Evolutionary conservation across 2,888 invertebrate species (phyloP).

Genomic region (Nomada lathburiana): DNA sequence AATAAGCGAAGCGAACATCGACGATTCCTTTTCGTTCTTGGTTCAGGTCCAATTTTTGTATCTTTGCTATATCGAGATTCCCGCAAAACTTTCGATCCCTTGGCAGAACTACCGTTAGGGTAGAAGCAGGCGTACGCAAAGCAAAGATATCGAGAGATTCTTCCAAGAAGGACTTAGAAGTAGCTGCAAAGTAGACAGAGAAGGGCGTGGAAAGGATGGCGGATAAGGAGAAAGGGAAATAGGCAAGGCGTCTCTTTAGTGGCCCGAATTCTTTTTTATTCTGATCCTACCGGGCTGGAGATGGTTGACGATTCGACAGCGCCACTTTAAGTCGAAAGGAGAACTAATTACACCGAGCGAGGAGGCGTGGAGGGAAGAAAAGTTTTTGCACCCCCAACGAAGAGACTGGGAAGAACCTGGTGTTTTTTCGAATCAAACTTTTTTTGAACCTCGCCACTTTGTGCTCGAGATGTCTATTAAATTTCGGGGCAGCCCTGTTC

Average conservation of each 20-base stretch:
- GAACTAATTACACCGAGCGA: slow-evolving; percentile 79
- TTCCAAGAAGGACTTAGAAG: slow-evolving; percentile 24
- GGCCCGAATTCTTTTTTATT: slow-evolving; percentile 73
- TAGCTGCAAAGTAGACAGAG: slow-evolving; percentile 5
- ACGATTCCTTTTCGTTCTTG: slow-evolving; percentile 19
- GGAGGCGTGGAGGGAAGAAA: slow-evolving; percentile 46
- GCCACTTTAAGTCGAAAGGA: slow-evolving; percentile 78
- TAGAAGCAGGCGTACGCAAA: slow-evolving; percentile 32
- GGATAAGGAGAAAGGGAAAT: slow-evolving; percentile 22
- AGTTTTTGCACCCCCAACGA: slow-evolving; percentile 74
- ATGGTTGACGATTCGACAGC: slow-evolving; percentile 48
- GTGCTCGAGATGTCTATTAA: slow-evolving; percentile 30
- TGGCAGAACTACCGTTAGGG: slow-evolving; percentile 27
- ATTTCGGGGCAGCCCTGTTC: slow-evolving; percentile 19
- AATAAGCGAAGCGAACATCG: neutral
- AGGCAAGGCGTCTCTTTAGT: slow-evolving; percentile 70
- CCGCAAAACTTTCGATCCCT: slow-evolving; percentile 40
- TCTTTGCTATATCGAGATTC: slow-evolving; percentile 29
- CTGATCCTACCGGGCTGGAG: slow-evolving; percentile 51
- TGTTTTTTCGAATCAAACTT: slow-evolving; percentile 37
- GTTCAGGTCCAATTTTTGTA: slow-evolving; percentile 18
- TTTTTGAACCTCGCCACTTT: slow-evolving; percentile 4
- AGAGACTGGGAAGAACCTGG: slow-evolving; percentile 9
- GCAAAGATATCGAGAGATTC: slow-evolving; percentile 27
- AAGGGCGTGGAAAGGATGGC: neutral